Evolutionary conservation across 1,140 invertebrate genomes (phyloP).

Genomic region (Drosophila subpulchrella): DNA sequence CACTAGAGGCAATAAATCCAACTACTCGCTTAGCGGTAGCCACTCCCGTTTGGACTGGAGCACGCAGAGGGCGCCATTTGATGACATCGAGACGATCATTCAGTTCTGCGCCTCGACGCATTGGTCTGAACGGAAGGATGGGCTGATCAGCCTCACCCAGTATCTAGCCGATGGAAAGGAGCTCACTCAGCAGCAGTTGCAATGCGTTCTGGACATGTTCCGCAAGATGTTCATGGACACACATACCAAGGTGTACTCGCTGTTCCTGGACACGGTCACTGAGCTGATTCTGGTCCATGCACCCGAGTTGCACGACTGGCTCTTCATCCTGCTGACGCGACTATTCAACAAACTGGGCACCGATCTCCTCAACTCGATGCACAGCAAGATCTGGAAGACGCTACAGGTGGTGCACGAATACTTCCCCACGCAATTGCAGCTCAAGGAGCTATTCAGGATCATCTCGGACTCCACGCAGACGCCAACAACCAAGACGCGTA

Average conservation of each 20-base stretch:
- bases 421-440: slow-evolving; percentile 87
- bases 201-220: slow-evolving; percentile 90
- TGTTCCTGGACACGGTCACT: slow-evolving; percentile 96
- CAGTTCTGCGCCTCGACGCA: slow-evolving; percentile 93
- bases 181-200: slow-evolving; percentile 76
- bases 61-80: slow-evolving; percentile 84
- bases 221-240: slow-evolving; percentile 98
- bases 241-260: slow-evolving; percentile 97
- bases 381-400: slow-evolving; percentile 94
- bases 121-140: slow-evolving; percentile 97
- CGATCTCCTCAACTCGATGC: slow-evolving; percentile 95
- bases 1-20: slow-evolving; percentile 77
- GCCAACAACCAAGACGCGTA: slow-evolving; percentile 93
- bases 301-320: slow-evolving; percentile 94
- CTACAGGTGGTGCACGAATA: slow-evolving; percentile 93
- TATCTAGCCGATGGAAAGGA: slow-evolving; percentile 83
- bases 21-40: slow-evolving; percentile 92
- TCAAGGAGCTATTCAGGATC: slow-evolving; percentile 89
- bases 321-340: slow-evolving; percentile 93
- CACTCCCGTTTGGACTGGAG: slow-evolving; percentile 89
- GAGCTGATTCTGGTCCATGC: slow-evolving; percentile 95
- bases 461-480: slow-evolving; percentile 95
- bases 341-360: slow-evolving; percentile 94
- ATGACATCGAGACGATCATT: slow-evolving; percentile 96
- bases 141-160: slow-evolving; percentile 91